Conservation (phyloP, 2,113 vertebrate genomes). For the Lycaon pictus region DNA sequence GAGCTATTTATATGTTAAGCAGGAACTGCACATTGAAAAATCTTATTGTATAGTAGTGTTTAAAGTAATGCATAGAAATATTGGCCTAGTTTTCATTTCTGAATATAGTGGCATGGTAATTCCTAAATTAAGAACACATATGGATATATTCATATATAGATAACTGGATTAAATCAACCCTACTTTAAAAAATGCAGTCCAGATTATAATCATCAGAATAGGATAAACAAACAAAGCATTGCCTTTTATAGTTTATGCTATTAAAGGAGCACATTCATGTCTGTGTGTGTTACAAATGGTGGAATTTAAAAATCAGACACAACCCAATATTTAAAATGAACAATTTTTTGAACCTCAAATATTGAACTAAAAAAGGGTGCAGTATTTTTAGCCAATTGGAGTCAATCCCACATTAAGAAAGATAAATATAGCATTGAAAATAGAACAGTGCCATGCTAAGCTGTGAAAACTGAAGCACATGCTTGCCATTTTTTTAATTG, state of each 20-base stretch:
- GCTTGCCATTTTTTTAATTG: neutral
- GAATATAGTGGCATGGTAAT: neutral
- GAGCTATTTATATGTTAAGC: neutral
- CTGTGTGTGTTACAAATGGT: neutral
- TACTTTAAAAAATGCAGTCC: neutral
- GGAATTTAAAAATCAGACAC: neutral
- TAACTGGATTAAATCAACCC: neutral
- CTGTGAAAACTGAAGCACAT: neutral
- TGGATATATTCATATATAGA: too few species aligned
- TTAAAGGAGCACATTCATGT: neutral
- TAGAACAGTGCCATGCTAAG: neutral
- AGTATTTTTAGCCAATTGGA: slow-evolving; percentile 9
- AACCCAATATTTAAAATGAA: slow-evolving; percentile 2
- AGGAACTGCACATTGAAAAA: slow-evolving; percentile 28
- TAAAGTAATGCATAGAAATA: neutral
- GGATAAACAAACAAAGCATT: neutral
- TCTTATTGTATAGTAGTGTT: neutral
- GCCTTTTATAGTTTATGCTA: neutral
- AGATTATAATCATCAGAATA: neutral
- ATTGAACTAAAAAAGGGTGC: neutral
- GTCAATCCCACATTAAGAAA: neutral
- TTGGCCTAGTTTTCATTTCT: neutral
- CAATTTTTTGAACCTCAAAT: neutral
- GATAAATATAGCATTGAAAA: neutral
- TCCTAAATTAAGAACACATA: neutral